These are phyloP conservation scores for Cybosia mesomella DNA, from an alignment of 2,888 invertebrate species.

Conservation along the genomic window DNA sequence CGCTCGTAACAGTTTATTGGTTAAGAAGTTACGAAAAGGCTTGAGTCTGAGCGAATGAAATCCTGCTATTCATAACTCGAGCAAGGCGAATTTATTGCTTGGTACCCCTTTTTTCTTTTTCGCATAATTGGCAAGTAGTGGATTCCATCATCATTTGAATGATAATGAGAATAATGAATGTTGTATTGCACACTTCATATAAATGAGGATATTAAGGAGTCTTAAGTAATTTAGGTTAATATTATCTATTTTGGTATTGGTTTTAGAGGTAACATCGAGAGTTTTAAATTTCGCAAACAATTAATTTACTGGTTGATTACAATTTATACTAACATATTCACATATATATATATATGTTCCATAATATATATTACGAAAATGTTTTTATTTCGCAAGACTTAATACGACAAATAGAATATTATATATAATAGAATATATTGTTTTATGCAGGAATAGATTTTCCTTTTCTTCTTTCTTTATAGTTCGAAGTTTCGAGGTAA, in stretches of 20 bases:
- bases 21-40: constrained; percentile 66
- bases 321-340: background rate
- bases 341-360: too few relatives aligned
- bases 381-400: background rate
- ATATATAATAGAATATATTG: too few relatives aligned
- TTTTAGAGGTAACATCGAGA: background rate
- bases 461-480: background rate
- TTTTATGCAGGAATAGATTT: background rate
- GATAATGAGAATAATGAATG: too few relatives aligned
- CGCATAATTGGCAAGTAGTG: constrained; percentile 24
- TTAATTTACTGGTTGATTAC: background rate
- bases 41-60: constrained; percentile 57
- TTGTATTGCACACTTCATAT: constrained; percentile 41
- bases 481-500: background rate
- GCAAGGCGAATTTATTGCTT: constrained; percentile 47
- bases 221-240: constrained; percentile 6
- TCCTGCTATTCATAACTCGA: constrained; percentile 59
- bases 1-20: constrained; percentile 72
- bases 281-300: background rate
- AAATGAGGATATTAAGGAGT: constrained; percentile 25
- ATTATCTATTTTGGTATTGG: background rate
- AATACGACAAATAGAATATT: too few relatives aligned
- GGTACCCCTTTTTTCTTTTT: constrained; percentile 39
- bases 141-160: constrained; percentile 31
- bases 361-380: background rate